These are phyloP conservation scores for Gymnocypris eckloni DNA, from an alignment of 2,797 vertebrate species.

Conservation along the genomic window DNA sequence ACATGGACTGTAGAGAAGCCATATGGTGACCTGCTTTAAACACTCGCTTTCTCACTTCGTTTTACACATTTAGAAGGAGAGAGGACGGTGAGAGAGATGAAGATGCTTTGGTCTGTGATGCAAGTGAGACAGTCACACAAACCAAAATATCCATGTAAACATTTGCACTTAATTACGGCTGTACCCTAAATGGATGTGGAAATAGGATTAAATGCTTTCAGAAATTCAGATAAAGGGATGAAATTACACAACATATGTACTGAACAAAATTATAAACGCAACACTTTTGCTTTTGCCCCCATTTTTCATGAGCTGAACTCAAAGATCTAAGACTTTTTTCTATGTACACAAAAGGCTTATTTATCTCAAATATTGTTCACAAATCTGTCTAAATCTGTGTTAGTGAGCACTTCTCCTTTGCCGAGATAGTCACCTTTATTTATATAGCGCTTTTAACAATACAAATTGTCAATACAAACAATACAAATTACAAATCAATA, in stretches of 20 bases:
- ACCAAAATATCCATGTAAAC: constrained; percentile 13
- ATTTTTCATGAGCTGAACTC: no score
- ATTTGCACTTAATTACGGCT: constrained; percentile 23
- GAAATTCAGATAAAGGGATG: neutral
- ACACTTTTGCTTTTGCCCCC: no score
- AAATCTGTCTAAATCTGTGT: no score
- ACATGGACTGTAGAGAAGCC: constrained; percentile 33
- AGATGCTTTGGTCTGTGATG: neutral
- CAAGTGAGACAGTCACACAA: constrained; percentile 10
- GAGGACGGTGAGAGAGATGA: constrained; percentile 1
- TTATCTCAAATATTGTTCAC: no score
- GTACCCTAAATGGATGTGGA: neutral
- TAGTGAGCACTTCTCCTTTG: no score
- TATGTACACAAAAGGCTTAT: no score
- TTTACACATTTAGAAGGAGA: constrained; percentile 21
- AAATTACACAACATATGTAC: neutral
- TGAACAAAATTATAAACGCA: no score
- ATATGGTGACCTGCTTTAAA: constrained; percentile 35
- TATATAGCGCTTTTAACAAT: no score
- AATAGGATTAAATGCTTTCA: neutral
- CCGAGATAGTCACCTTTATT: no score
- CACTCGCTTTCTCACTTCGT: constrained; percentile 9
- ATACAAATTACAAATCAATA: no score
- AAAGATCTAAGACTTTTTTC: no score
- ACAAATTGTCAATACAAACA: no score